Evolutionary conservation across 2,113 vertebrate genomes (phyloP).

Genomic region (Misgurnus mizolepis): DNA sequence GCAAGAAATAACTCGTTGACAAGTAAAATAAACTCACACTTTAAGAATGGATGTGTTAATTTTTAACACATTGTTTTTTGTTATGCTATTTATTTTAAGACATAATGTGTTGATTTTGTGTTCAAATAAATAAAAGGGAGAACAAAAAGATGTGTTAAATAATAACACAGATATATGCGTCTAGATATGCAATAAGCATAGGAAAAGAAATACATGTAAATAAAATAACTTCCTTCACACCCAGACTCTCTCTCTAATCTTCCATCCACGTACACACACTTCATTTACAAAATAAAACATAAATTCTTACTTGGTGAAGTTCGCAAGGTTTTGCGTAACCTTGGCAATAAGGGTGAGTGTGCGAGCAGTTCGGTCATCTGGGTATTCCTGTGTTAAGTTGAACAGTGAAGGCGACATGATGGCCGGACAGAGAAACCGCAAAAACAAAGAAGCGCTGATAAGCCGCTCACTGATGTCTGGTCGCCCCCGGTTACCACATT

Average conservation of each 20-base stretch:
- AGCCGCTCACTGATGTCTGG: constrained; percentile 97
- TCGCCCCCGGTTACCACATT: constrained; percentile 92
- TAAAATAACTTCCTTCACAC: no score
- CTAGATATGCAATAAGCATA: no score
- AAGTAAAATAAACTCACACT: background rate
- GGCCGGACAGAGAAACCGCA: constrained; percentile 96
- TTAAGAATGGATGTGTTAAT: no score
- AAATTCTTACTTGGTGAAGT: constrained; percentile 91
- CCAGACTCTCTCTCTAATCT: no score
- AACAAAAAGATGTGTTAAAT: no score
- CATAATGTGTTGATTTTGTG: no score
- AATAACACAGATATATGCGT: no score
- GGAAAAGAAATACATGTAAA: no score
- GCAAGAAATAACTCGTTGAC: background rate
- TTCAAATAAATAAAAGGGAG: no score
- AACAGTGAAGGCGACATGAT: constrained; percentile 99
- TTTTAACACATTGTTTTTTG: no score
- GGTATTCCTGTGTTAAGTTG: constrained; percentile 96
- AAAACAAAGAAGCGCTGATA: constrained; percentile 95
- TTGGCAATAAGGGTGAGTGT: constrained; percentile 98
- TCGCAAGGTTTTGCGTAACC: constrained; percentile 98
- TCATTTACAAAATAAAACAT: background rate
- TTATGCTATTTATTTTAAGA: no score
- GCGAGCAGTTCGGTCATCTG: constrained; percentile 93
- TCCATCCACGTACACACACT: background rate